phyloP scores from a whole-genome alignment of 2,797 vertebrate genomes.

The Xenentodon cancila region DNA sequence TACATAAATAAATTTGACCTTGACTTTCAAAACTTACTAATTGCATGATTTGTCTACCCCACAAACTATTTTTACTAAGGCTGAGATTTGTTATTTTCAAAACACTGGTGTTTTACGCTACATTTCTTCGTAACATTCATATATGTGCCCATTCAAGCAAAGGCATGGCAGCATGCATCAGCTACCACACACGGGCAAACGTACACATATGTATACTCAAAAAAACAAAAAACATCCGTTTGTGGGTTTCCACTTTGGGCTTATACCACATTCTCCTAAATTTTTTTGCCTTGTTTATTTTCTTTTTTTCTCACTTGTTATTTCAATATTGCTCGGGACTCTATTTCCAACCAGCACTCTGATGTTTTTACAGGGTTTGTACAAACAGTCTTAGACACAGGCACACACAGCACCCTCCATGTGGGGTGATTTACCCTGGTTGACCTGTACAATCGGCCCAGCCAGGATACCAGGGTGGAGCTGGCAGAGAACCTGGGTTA shows the following conservation, averaged over 20 bases:
- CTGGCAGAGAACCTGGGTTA: slow-evolving; percentile 44
- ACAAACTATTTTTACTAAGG: too few species aligned
- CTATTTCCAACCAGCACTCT: slow-evolving; percentile 69
- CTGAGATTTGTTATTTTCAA: slow-evolving; percentile 11
- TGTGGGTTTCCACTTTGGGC: slow-evolving; percentile 75
- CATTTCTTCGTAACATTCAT: slow-evolving; percentile 54
- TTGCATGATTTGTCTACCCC: too few species aligned
- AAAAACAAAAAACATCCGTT: slow-evolving; percentile 63
- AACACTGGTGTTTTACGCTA: slow-evolving; percentile 71
- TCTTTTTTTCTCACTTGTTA: slow-evolving; percentile 49
- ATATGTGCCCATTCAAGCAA: slow-evolving; percentile 53
- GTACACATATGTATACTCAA: slow-evolving; percentile 28
- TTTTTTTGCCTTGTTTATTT: slow-evolving; percentile 67
- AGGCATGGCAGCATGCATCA: slow-evolving; percentile 33
- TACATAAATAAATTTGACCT: too few species aligned
- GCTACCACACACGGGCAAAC: slow-evolving; percentile 25
- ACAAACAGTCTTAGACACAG: slow-evolving; percentile 26
- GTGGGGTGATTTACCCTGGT: slow-evolving; percentile 58
- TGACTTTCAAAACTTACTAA: too few species aligned
- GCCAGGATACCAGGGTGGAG: slow-evolving; percentile 50
- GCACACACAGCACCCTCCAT: slow-evolving; percentile 31
- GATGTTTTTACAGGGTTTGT: slow-evolving; percentile 74
- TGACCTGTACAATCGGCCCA: slow-evolving; percentile 65
- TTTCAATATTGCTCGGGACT: slow-evolving; percentile 60
- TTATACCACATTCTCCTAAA: slow-evolving; percentile 71